These are phyloP conservation scores for Oreortyx pictus DNA, from an alignment of 2,797 vertebrate species.

Conservation along the genomic window DNA sequence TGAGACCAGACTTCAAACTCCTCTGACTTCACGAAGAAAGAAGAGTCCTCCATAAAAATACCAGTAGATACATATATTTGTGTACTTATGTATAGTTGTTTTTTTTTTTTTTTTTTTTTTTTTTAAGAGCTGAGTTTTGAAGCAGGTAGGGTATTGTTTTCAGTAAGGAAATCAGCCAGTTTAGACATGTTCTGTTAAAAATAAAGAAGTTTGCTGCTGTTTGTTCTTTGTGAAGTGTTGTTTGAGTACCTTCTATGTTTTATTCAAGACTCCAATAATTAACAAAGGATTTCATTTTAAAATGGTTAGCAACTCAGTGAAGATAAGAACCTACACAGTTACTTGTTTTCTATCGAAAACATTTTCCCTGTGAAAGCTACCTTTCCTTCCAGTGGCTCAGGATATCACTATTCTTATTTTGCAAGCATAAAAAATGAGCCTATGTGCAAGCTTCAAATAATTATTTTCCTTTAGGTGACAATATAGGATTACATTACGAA, in stretches of 20 bases:
- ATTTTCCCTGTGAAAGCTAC: not conserved
- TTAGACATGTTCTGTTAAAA: not conserved
- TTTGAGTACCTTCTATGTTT: not conserved
- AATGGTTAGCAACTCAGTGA: not conserved
- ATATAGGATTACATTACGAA: slow-evolving; percentile 12
- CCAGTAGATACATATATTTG: not conserved
- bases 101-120: too few species aligned
- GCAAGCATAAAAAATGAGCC: not conserved
- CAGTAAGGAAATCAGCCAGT: not conserved
- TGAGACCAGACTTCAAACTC: not conserved
- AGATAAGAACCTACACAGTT: not conserved
- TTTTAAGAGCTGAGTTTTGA: not conserved
- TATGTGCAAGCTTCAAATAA: slow-evolving; percentile 26
- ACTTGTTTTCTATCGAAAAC: slow-evolving; percentile 15
- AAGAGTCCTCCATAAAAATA: not conserved
- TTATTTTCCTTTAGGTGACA: slow-evolving; percentile 33
- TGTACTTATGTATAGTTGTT: too few species aligned
- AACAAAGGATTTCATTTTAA: not conserved
- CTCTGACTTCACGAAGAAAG: not conserved
- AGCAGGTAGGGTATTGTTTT: slow-evolving; percentile 2
- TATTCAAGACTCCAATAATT: slow-evolving; percentile 22
- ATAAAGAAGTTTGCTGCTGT: not conserved
- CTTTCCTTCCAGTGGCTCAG: slow-evolving; percentile 19
- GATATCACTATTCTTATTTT: slow-evolving; percentile 9
- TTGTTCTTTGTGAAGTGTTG: not conserved